Base-by-base conservation (phyloP, 1,140 invertebrate genomes). In the Aphaenogaster ashmeadi region DNA sequence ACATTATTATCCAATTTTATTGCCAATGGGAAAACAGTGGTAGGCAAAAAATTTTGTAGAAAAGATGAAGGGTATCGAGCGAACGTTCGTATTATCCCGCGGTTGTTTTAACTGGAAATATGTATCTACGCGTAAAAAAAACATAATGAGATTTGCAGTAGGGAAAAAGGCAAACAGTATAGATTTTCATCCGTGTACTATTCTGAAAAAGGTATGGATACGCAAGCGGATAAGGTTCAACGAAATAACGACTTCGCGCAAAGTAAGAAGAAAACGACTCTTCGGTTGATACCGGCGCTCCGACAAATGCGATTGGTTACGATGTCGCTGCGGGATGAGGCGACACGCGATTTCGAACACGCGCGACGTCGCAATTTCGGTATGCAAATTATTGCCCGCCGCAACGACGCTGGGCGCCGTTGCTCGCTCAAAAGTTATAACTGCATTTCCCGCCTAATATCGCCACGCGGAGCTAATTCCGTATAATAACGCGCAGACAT, bases 401-500 rank as follows among this genome's bases (percentile, higher is more conserved):
- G 80, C 80, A 81, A 81, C 47, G 78, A 15, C 41, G 38, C 21
- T 21, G 38, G 18, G 41, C 67, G 67, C 33, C 27, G 52, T 58
- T 44, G 67, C 80, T 60, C 67, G 67, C 80, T 74, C 80, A 75
- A 84, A 84, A 84, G 80, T 84, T 84, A 75, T 84, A 84, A 84
- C 80, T 75, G 54, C 72, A 84, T 84, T 69, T 75, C 54, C 54
- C 80, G 80, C 80, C 69, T 84, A 84, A 84, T 84, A 84, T 84
- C 41, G 54, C 69, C 80, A 71, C 80, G 54, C 69, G 54, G 80
- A 84, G 80, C 80, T 84, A 84, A 84, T 84, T 75, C 33, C 80
- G 69, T 75, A 84, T 84, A 84, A 84, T 84, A 84, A 84, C 56
- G 54, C 71, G 56, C 80, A 84, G 80, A 75, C 80, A 75, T 75